Base-by-base conservation (phyloP, 2,888 invertebrate genomes). In the Eudemis profundana region DNA sequence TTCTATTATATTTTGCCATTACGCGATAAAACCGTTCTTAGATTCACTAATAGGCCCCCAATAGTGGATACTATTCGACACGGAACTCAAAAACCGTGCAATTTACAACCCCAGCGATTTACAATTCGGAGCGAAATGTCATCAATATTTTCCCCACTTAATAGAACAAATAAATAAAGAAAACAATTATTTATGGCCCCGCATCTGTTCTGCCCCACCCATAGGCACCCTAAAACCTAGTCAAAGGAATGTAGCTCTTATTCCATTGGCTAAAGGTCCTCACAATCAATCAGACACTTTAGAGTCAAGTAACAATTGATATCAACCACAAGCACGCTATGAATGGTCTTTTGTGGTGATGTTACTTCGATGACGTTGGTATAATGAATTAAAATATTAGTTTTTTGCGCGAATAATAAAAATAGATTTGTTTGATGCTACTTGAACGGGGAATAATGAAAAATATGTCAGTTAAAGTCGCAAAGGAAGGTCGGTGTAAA, bases 141-240 rank as follows among this genome's bases (percentile, higher is more conserved):
- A 60, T 60, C 47, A 38, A 49, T 60, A 59, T 60, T 29, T 61
- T 51, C 50, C 40, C 50, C 50, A 61, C 61, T 61, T 61, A 61
- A 61, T 64, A 33, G 47, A 50, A 57, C 56, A 63, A 63, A 63
- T 42, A n/a, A 42, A 57, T 42, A 57, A 63, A 50, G 53, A 61
- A 64, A 64, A 64, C 33, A 27, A 29, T 42, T 40, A 65, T 65
- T 66, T 66, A 66, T 66, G 29, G 51, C 53, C 63, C 63, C 81
- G 74, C 83, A 87, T 87, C 85, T 86, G 87, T 86, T 84, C 75
- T 80, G 84, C 85, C 86, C 85, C 89, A 75, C 88, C 89, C 88
- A 85, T 78, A n/a, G n/a, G 64, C 78, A 75, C 72, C 87, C 84
- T 54, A 53, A 14, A 14, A 12, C 15, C 50, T 14, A 19, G 12